These are phyloP conservation scores for Erebia epiphron DNA, from an alignment of 2,888 invertebrate species.

Conservation along the genomic window DNA sequence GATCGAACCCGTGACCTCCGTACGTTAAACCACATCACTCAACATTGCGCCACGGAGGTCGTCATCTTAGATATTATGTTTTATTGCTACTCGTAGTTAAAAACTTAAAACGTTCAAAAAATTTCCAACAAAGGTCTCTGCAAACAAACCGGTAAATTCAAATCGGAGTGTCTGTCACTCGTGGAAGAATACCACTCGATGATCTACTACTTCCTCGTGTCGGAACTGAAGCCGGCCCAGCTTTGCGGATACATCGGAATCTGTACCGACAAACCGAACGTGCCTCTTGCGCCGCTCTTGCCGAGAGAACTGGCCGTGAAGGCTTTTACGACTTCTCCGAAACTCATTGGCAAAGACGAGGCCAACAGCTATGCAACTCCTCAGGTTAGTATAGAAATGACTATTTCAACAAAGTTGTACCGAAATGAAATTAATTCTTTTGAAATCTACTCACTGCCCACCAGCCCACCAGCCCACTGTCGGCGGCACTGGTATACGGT, in stretches of 20 bases:
- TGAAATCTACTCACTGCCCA: too few species aligned
- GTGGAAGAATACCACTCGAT: conserved; percentile 90
- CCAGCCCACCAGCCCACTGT: too few species aligned
- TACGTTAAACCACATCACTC: too few species aligned
- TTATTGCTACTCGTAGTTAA: too few species aligned
- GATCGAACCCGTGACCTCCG: too few species aligned
- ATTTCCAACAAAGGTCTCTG: conserved; percentile 83
- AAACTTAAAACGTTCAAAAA: too few species aligned
- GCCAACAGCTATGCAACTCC: conserved; percentile 57
- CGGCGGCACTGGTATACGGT: too few species aligned
- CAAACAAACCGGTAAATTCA: conserved; percentile 89
- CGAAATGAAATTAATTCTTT: too few species aligned
- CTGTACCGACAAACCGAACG: conserved; percentile 74
- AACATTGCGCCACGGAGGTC: too few species aligned
- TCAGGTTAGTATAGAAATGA: conserved; percentile 44
- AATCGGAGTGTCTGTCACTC: conserved; percentile 88
- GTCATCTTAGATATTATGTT: too few species aligned
- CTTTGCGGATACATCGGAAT: conserved; percentile 88
- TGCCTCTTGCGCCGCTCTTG: conserved; percentile 84
- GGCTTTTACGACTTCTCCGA: conserved; percentile 45
- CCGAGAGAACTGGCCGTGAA: conserved; percentile 73
- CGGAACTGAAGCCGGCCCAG: conserved; percentile 86
- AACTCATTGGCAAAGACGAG: conserved; percentile 67
- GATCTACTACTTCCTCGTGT: conserved; percentile 87
- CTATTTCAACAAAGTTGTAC: too few species aligned